Conservation (phyloP, 2,797 vertebrate species). For the Remorina albescens region DNA sequence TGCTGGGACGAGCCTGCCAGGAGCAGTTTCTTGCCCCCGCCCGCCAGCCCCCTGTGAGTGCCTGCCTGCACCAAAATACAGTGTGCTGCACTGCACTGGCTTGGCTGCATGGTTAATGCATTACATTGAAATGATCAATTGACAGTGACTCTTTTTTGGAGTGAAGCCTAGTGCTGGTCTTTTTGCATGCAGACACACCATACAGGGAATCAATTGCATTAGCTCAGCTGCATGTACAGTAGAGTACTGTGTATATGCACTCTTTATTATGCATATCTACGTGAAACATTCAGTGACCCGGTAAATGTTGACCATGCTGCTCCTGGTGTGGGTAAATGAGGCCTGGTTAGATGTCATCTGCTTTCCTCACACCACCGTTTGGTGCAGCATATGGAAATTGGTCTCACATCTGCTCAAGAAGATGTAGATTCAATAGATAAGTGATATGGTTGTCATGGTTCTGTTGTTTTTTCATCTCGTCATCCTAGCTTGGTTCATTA, state of each 20-base stretch:
- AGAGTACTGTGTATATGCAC: slow-evolving; percentile 67
- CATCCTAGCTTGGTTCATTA: slow-evolving; percentile 69
- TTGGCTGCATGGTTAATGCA: slow-evolving; percentile 86
- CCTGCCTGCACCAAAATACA: slow-evolving; percentile 82
- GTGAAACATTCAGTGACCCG: slow-evolving; percentile 61
- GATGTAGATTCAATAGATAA: slow-evolving; percentile 65
- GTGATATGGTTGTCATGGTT: slow-evolving; percentile 74
- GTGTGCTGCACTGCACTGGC: slow-evolving; percentile 82
- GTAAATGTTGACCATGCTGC: slow-evolving; percentile 69
- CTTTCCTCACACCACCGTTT: slow-evolving; percentile 72
- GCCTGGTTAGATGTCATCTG: slow-evolving; percentile 76
- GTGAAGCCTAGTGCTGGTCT: slow-evolving; percentile 56
- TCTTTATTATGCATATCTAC: slow-evolving; percentile 57
- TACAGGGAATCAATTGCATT: slow-evolving; percentile 48
- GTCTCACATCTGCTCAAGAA: slow-evolving; percentile 65
- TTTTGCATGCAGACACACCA: slow-evolving; percentile 73
- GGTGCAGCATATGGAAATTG: slow-evolving; percentile 76
- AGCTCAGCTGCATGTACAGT: slow-evolving; percentile 76
- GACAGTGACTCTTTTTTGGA: slow-evolving; percentile 58
- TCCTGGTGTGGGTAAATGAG: slow-evolving; percentile 80
- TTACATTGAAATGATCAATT: slow-evolving; percentile 72
- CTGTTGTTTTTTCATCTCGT: slow-evolving; percentile 64
- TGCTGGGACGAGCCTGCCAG: slow-evolving; percentile 91
- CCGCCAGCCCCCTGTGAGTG: slow-evolving; percentile 91
- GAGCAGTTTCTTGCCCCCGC: slow-evolving; percentile 90